These are phyloP conservation scores for Epinotia ramella DNA, from an alignment of 2,888 invertebrate species.

Conservation along the genomic window DNA sequence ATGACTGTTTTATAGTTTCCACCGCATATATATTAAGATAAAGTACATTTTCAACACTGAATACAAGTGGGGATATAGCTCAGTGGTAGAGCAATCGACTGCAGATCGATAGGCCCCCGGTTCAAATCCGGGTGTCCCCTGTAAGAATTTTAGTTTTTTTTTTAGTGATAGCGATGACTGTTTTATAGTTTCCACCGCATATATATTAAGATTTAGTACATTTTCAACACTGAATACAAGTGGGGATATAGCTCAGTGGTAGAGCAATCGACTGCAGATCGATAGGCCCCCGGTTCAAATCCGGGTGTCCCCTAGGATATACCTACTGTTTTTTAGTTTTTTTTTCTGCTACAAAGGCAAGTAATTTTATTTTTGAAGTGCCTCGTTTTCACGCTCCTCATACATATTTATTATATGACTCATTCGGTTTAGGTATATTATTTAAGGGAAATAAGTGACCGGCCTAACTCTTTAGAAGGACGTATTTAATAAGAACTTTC, in stretches of 20 bases:
- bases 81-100: conserved; percentile 84
- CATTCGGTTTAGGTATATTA: neutral
- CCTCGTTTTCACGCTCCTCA: neutral
- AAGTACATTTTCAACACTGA: too few species aligned
- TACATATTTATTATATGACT: too few species aligned
- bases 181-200: too few species aligned
- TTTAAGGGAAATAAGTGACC: neutral
- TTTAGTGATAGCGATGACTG: too few species aligned
- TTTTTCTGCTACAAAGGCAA: neutral
- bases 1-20: too few species aligned
- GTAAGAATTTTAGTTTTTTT: neutral
- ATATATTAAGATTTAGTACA: too few species aligned
- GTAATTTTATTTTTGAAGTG: neutral
- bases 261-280: conserved; percentile 85
- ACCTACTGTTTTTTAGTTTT: neutral
- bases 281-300: conserved; percentile 81
- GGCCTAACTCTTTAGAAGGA: too few species aligned
- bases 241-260: conserved; percentile 80
- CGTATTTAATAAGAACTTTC: too few species aligned
- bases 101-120: conserved; percentile 84
- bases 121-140: conserved; percentile 59
- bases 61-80: conserved; percentile 74
- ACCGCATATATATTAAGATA: too few species aligned
- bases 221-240: neutral
- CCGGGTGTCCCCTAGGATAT: conserved; percentile 44